Conservation (phyloP, 2,888 invertebrate genomes). For the Leptarthrus brevirostris region DNA sequence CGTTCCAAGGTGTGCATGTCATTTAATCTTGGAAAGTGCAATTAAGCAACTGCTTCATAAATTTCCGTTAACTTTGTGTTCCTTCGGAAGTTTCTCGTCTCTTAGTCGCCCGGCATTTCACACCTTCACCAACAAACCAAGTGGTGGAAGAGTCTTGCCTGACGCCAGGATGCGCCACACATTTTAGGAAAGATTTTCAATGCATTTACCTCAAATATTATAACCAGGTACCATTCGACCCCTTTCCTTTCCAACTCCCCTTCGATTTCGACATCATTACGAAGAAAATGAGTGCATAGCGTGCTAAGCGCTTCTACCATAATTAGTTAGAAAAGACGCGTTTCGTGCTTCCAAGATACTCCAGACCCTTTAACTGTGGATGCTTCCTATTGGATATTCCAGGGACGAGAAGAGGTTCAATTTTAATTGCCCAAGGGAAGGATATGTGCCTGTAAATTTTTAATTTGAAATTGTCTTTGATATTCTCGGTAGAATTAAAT, state of each 20-base stretch:
- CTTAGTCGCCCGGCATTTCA: neutral
- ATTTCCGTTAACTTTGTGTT: slow-evolving; percentile 61
- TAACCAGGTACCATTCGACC: neutral
- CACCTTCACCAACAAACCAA: neutral
- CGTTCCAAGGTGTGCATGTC: slow-evolving; percentile 61
- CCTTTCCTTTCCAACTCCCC: neutral
- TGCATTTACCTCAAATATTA: slow-evolving; percentile 9
- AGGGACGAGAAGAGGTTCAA: neutral
- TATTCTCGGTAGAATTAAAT: slow-evolving; percentile 5
- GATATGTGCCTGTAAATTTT: slow-evolving; percentile 16
- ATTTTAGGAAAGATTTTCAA: neutral
- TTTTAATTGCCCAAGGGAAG: neutral
- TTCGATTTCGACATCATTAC: slow-evolving; percentile 27
- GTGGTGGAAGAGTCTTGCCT: neutral
- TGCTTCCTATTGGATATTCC: neutral
- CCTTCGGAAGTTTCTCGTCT: slow-evolving; percentile 55
- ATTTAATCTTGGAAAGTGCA: slow-evolving; percentile 66
- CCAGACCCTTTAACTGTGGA: neutral
- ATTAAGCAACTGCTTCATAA: slow-evolving; percentile 67
- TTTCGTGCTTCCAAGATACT: neutral
- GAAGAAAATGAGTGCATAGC: slow-evolving; percentile 10
- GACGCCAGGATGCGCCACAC: neutral
- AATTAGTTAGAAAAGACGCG: neutral
- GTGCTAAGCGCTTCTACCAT: neutral
- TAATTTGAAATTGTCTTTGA: slow-evolving; percentile 10